Base-by-base conservation (phyloP, 2,113 vertebrate genomes). In the Montifringilla adamsi region DNA sequence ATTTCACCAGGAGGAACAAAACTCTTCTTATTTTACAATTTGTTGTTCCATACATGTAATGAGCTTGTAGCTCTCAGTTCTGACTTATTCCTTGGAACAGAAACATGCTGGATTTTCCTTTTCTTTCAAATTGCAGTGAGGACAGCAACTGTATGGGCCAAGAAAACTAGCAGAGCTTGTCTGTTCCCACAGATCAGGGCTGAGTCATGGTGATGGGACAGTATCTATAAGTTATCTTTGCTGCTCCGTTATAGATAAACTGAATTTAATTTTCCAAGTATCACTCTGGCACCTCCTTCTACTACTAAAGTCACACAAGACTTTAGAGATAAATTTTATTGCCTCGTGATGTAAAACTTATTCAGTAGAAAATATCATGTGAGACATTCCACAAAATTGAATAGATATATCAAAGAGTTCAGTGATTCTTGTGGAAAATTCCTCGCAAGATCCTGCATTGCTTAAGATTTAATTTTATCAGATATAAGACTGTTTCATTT, bases 381-480 rank as follows among this genome's bases (percentile, higher is more conserved):
- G 6, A 76, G 28, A 27, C 13, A 49, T 91, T 82, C 8, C n/a
- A 53, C 41, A 75, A 79, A 89, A 91, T 24, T 84, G 44, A 60
- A 85, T 26, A 69, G 19, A 44, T 64, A 11, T 35, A n/a, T 50
- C 72, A 64, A 91, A 68, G 33, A 41, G 14, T 76, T 85, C 50
- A 68, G 21, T 26, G 53, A 66, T 84, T 37, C 18, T 91, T 80
- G n/a, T 81, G 67, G 67, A 89, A 87, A 91, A 69, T 91, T 93
- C n/a, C 35, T 73, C 52, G 56, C 44, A 82, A 79, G n/a, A 75
- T 62, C 28, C 20, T 52, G 28, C 39, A 43, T n/a, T 63, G 27
- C 23, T 77, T 37, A 44, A 92, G 53, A 56, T 67, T 63, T 83
- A 70, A 80, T 87, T 87, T 37, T 66, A 30, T 59, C 39, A 67